Evolutionary conservation across 1,140 invertebrate species (phyloP).

Genomic region (Bemisia tabaci): DNA sequence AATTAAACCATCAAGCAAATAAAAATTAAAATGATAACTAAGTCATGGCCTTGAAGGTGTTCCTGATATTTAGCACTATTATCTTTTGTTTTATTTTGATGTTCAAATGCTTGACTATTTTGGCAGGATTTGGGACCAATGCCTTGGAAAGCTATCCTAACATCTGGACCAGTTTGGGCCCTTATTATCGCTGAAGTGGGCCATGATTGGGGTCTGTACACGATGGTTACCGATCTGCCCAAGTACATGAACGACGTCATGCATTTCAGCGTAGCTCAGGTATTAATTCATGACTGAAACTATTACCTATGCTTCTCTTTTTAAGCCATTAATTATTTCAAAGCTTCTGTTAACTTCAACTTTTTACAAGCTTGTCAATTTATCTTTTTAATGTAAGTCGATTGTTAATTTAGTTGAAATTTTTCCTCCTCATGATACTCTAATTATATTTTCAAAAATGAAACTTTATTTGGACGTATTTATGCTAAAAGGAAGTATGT

Average conservation of each 20-base stretch:
- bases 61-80: no score
- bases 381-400: neutral
- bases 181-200: slow-evolving; percentile 54
- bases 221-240: slow-evolving; percentile 69
- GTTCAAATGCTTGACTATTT: neutral
- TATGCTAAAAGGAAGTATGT: no score
- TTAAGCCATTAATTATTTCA: neutral
- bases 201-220: slow-evolving; percentile 76
- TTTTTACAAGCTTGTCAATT: neutral
- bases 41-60: no score
- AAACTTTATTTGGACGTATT: no score
- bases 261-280: slow-evolving; percentile 55
- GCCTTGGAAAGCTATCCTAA: slow-evolving; percentile 58
- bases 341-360: neutral
- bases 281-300: slow-evolving; percentile 24
- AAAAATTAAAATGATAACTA: no score
- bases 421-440: no score
- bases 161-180: slow-evolving; percentile 58
- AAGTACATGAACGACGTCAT: slow-evolving; percentile 71
- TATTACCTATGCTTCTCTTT: neutral
- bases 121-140: slow-evolving; percentile 25
- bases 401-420: no score
- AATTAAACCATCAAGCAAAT: neutral
- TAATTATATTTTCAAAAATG: no score
- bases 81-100: slow-evolving; percentile 1